phyloP scores from a whole-genome alignment of 2,113 vertebrate species.

The Lepus timidus region DNA sequence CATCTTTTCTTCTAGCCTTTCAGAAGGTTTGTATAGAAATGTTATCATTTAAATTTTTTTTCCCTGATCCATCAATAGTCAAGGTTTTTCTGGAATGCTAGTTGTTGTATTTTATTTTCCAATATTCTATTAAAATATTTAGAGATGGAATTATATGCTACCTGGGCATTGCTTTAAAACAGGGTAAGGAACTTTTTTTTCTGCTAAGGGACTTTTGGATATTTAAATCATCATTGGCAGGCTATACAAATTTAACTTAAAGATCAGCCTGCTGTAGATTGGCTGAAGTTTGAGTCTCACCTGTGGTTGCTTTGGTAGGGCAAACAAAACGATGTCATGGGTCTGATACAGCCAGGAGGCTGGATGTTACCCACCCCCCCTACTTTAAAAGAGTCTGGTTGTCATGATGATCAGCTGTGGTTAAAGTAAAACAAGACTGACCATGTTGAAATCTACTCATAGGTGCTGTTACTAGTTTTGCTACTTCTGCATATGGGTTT shows the following conservation, averaged over 20 bases:
- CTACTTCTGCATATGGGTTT: not conserved
- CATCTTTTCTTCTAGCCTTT: not conserved
- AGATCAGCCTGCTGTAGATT: too few relatives aligned
- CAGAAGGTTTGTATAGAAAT: not conserved
- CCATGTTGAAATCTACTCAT: not conserved
- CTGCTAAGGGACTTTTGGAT: too few relatives aligned
- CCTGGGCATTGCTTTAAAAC: conserved; percentile 37
- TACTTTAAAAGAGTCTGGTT: not conserved
- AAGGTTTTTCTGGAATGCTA: not conserved
- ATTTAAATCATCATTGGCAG: too few relatives aligned
- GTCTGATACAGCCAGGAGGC: too few relatives aligned
- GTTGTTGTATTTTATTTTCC: not conserved
- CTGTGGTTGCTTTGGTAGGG: too few relatives aligned
- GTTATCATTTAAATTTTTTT: not conserved
- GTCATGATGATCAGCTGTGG: not conserved
- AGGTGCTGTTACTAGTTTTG: not conserved
- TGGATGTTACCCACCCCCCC: too few relatives aligned
- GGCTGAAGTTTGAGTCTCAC: too few relatives aligned
- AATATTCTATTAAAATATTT: conserved; percentile 25
- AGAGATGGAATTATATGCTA: not conserved
- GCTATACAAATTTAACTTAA: too few relatives aligned
- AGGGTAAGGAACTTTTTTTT: not conserved
- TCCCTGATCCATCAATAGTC: not conserved
- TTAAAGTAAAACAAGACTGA: not conserved
- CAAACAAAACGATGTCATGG: too few relatives aligned